These are phyloP conservation scores for Ochlodes sylvanus DNA, from an alignment of 2,888 invertebrate genomes.

Conservation along the genomic window DNA sequence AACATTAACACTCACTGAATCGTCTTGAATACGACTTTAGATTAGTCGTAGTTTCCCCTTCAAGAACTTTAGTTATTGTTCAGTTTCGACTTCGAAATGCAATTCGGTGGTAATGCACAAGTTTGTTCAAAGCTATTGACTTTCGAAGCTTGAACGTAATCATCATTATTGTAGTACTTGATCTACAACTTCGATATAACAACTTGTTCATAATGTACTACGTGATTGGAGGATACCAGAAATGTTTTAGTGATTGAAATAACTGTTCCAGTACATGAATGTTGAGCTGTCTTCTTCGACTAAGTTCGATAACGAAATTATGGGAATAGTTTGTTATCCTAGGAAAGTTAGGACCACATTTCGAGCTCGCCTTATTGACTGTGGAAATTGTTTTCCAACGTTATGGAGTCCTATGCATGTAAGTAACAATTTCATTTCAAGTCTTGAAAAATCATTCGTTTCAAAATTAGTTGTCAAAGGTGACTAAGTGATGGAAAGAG, in stretches of 20 bases:
- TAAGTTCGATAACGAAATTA: background rate
- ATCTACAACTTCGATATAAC: constrained; percentile 10
- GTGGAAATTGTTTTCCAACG: no score
- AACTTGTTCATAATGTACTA: constrained; percentile 20
- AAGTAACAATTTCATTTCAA: background rate
- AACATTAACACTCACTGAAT: background rate
- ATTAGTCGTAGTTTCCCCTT: constrained; percentile 9
- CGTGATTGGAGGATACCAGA: constrained; percentile 5
- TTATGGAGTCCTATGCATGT: no score
- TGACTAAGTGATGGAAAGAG: background rate
- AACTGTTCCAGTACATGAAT: background rate
- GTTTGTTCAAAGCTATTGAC: constrained; percentile 26
- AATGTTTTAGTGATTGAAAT: constrained; percentile 31
- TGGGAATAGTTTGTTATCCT: background rate
- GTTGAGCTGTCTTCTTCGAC: background rate
- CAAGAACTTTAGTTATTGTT: constrained; percentile 20
- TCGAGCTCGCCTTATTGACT: background rate
- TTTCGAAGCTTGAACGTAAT: constrained; percentile 20
- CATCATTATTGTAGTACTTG: constrained; percentile 17
- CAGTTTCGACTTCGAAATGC: constrained; percentile 5
- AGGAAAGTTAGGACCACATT: background rate
- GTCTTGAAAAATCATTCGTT: no score
- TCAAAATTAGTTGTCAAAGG: background rate
- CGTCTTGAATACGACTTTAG: constrained; percentile 13
- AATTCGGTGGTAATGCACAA: constrained; percentile 30